Evolutionary conservation across 1,140 invertebrate species (phyloP), one percentile per base, ranked within the genome.

Genomic region (Branchinecta lindahli): DNA sequence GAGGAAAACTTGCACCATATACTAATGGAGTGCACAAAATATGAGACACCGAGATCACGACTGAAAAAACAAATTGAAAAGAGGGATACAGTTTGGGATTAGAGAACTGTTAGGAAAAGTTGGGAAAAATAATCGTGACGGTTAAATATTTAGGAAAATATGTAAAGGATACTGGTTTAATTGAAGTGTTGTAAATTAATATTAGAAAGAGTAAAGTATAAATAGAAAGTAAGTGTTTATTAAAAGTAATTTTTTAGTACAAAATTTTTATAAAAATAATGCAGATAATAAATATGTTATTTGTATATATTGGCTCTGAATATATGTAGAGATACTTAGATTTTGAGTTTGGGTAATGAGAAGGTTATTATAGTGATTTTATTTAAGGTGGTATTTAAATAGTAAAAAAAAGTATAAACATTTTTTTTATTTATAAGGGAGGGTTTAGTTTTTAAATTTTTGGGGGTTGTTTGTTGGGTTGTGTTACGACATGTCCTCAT

Each of bases 31-130:
- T 52, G 47, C n/a, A 52, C 9, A 52, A 52, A 52, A n/a, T 52
- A 52, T 52, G 47, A 52, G 47, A 52, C 47, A 9, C 9, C 47
- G 9, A 52, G 47, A n/a, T 52, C 47, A 52, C n/a, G n/a, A 52
- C 47, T 52, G n/a, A 52, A 52, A n/a, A n/a, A 9, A 52, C 47
- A 52, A 52, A n/a, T 52, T 9, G 47, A 52, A 52, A 52, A 52
- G 47, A 52, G 47, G n/a, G 47, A n/a, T 52, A 52, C 47, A 52
- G 47, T 52, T 52, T n/a, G n/a, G 47, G n/a, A 52, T 52, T 9
- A 52, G n/a, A 52, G 47, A 52, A 52, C 47, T 52, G n/a, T 52
- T 52, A 52, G 47, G 47, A 52, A 52, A 52, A n/a, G 47, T 52
- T 52, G 47, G 9, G 47, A 52, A 52, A 52, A 52, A 52, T 52